phyloP scores from a whole-genome alignment of 2,113 vertebrate genomes.

The Phylloscopus whistleri region DNA sequence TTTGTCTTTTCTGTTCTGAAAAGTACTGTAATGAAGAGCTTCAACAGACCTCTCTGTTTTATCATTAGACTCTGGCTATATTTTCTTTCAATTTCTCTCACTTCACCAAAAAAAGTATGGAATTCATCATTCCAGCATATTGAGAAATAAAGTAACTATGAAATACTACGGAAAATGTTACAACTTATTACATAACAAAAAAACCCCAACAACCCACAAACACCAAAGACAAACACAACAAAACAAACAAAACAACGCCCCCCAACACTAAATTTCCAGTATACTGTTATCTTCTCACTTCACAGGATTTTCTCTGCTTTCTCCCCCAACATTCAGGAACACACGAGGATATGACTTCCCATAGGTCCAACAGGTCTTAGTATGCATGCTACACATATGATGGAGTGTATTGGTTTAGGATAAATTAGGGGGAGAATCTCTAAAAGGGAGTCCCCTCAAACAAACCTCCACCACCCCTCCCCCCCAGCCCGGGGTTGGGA shows the following conservation, averaged over 20 bases:
- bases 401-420: too few relatives aligned
- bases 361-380: not conserved
- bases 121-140: constrained; percentile 11
- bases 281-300: not conserved
- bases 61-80: not conserved
- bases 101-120: not conserved
- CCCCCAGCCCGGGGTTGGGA: too few relatives aligned
- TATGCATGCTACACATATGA: not conserved
- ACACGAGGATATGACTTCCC: not conserved
- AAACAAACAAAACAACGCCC: not conserved
- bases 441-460: too few relatives aligned
- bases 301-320: not conserved
- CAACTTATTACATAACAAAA: not conserved
- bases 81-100: constrained; percentile 31
- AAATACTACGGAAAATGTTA: not conserved
- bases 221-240: not conserved
- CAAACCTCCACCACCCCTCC: too few relatives aligned
- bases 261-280: not conserved
- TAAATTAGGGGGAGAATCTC: too few relatives aligned
- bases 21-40: constrained; percentile 56
- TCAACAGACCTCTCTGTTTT: not conserved
- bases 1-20: constrained; percentile 66
- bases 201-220: not conserved
- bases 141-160: constrained; percentile 23
- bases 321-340: not conserved